These are phyloP conservation scores for Philereme transversata DNA, from an alignment of 2,888 invertebrate genomes.

Conservation along the genomic window DNA sequence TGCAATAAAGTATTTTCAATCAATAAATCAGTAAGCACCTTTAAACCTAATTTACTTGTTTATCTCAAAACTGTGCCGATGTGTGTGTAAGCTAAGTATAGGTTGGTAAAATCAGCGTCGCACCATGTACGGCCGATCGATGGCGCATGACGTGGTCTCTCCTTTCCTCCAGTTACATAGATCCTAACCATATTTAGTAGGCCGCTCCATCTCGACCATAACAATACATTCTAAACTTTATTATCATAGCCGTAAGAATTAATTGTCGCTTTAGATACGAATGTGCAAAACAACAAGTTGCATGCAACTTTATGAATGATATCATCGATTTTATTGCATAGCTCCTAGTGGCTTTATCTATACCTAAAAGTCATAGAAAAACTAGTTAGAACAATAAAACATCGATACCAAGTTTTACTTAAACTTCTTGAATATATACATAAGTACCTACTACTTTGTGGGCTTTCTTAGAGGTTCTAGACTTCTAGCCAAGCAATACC, in stretches of 20 bases:
- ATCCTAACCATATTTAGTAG: conserved; percentile 50
- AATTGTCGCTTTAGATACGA: background rate
- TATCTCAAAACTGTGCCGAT: too few relatives aligned
- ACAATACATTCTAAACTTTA: conserved; percentile 30
- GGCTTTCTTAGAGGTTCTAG: too few relatives aligned
- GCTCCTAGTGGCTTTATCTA: conserved; percentile 2
- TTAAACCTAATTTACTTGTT: too few relatives aligned
- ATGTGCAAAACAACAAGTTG: conserved; percentile 20
- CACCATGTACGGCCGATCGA: conserved; percentile 26
- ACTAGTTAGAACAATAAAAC: too few relatives aligned
- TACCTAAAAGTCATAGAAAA: background rate
- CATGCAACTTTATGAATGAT: conserved; percentile 39
- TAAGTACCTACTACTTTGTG: too few relatives aligned
- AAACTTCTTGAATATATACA: too few relatives aligned
- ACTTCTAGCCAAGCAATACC: too few relatives aligned
- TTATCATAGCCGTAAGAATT: conserved; percentile 4
- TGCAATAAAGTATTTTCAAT: too few relatives aligned
- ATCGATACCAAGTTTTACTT: too few relatives aligned
- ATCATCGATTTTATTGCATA: conserved; percentile 40
- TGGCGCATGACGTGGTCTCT: conserved; percentile 53
- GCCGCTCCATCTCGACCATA: conserved; percentile 8
- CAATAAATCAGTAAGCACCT: too few relatives aligned
- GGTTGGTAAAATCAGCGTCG: conserved; percentile 29
- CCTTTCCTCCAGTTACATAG: conserved; percentile 35
- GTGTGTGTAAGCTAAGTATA: too few relatives aligned